phyloP scores from a whole-genome alignment of 2,888 invertebrate species.

The Pristionchus mayeri region DNA sequence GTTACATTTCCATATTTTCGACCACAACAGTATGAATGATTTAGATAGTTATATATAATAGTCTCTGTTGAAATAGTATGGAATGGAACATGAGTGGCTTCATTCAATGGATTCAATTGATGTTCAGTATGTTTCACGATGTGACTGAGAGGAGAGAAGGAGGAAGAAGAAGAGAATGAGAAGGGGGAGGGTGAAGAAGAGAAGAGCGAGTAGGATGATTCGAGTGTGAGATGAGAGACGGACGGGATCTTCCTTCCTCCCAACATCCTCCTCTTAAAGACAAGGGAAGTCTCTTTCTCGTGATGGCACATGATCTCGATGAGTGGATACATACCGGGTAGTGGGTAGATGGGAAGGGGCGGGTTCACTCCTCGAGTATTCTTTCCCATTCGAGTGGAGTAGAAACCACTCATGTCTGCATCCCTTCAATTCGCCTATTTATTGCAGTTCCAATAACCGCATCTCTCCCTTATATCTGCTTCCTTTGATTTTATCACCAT shows the following conservation, averaged over 20 bases:
- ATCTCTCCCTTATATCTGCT: too few species aligned
- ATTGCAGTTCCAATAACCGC: too few species aligned
- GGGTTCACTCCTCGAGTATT: not conserved
- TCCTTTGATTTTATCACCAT: too few species aligned
- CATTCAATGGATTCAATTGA: slow-evolving; percentile 25
- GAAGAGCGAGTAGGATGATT: not conserved
- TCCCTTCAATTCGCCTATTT: too few species aligned
- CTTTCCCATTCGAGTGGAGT: not conserved
- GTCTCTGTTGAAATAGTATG: not conserved
- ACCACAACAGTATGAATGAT: not conserved
- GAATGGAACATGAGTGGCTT: not conserved
- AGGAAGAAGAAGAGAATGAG: slow-evolving; percentile 32
- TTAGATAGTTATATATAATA: not conserved
- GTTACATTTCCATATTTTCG: too few species aligned
- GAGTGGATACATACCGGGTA: not conserved
- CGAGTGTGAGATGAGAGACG: not conserved
- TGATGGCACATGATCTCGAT: not conserved
- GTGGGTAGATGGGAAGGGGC: not conserved
- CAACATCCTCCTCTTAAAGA: not conserved
- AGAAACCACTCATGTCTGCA: slow-evolving; percentile 35
- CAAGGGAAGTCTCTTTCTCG: not conserved
- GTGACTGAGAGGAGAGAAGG: not conserved
- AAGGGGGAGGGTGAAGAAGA: slow-evolving; percentile 28
- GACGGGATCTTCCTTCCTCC: not conserved
- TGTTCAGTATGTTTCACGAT: not conserved